phyloP scores from a whole-genome alignment of 2,797 vertebrate genomes.

The Trematomus bernacchii region DNA sequence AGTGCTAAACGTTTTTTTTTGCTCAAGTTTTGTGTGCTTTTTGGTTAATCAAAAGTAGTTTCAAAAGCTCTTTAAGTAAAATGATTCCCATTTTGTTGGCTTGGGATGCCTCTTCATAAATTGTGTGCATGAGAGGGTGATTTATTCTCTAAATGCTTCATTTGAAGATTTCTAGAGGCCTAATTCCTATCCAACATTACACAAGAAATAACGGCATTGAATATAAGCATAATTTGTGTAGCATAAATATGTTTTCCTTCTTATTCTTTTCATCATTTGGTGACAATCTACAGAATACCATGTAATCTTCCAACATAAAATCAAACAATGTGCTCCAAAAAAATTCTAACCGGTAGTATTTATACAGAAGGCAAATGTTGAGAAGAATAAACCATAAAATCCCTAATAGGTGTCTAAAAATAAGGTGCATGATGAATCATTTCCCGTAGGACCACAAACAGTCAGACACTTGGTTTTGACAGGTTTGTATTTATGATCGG shows the following conservation, averaged over 20 bases:
- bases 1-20: neutral
- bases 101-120: neutral
- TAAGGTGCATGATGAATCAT: neutral
- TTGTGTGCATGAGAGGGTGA: neutral
- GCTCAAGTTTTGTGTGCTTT: neutral
- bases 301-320: neutral
- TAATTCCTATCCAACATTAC: neutral
- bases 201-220: neutral
- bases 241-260: neutral
- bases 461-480: conserved; percentile 11
- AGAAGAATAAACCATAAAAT: neutral
- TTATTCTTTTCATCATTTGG: neutral
- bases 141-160: neutral
- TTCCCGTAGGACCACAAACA: neutral
- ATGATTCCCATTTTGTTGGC: neutral
- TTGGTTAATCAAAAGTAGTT: neutral
- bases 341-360: neutral
- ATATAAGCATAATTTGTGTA: neutral
- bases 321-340: neutral
- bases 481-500: conserved; percentile 20
- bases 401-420: neutral
- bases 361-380: neutral
- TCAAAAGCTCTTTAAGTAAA: neutral
- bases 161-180: neutral
- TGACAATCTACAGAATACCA: neutral